Base-by-base conservation (phyloP, 2,113 vertebrate species). In the Piliocolobus tephrosceles region DNA sequence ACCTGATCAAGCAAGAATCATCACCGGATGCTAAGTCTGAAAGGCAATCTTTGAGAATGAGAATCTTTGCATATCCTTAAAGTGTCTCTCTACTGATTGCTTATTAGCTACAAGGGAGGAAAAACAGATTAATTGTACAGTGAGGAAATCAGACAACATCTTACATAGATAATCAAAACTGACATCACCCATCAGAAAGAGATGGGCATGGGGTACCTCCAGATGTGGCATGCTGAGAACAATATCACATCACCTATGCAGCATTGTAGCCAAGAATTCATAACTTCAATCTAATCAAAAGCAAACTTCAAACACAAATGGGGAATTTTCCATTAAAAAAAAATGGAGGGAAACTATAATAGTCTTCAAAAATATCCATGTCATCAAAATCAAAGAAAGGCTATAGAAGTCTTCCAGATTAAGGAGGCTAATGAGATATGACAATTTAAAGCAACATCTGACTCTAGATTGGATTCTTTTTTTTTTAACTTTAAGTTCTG, bases 121-220 rank as follows among this genome's bases (percentile, higher is more conserved):
- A 66, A 50, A n/a, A 14, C 25, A 61, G 11, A 73, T 11, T 52
- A 13, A 14, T 72, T 64, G 10, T 6, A 70, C 35, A 35, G 1
- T 2, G 38, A 82, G 40, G 35, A 88, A 45, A 57, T n/a, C 68
- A 70, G 94, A 47, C 14, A 14, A 58, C 2, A 13, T 43, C 17
- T 50, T 45, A 52, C 1, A 4, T 0, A 22, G 32, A 7, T 23
- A 11, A 57, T 23, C 32, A 78, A 82, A 40, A 17, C 25, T 4
- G 30, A 40, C 12, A 27, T 47, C 78, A 22, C 3, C 16, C 4
- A 6, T 20, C 0, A 0, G 2, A 52, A 40, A 68, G 3, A 35
- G 80, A 25, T 2, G 20, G 52, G 47, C 1, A 9, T 0, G 7
- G 57, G 84, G 25, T 13, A 11, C 22, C 43, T n/a, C 5, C 3